These are phyloP conservation scores for Himalopsyche kuldschensis DNA, from an alignment of 2,888 invertebrate species.

Conservation along the genomic window DNA sequence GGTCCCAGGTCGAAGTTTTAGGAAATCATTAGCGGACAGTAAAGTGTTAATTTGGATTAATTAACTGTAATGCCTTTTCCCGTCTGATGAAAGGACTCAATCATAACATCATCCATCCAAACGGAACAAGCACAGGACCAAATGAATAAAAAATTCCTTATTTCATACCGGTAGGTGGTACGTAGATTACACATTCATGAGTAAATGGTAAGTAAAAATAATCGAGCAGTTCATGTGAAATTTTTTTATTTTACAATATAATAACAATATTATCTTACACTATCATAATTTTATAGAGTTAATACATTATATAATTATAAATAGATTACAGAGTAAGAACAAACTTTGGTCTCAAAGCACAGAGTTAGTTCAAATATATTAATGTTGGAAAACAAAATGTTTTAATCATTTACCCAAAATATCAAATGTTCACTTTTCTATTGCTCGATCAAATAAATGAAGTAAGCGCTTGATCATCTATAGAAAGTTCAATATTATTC, in stretches of 20 bases:
- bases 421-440: background rate
- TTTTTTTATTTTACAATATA: background rate
- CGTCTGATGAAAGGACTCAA: no score
- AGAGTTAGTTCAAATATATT: background rate
- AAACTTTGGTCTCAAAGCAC: background rate
- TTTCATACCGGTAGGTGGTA: background rate
- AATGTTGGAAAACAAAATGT: background rate
- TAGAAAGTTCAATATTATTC: no score
- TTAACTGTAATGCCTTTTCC: no score
- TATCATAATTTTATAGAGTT: background rate
- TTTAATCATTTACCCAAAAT: background rate
- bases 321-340: background rate
- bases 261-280: background rate
- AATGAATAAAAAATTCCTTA: no score
- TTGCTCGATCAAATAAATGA: no score
- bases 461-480: no score
- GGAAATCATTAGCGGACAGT: no score
- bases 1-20: no score
- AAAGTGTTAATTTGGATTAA: no score
- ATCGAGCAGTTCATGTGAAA: background rate
- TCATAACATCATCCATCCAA: no score
- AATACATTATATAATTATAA: no score
- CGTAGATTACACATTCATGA: background rate
- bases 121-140: no score
- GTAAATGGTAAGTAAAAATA: background rate